Evolutionary conservation across 1,140 invertebrate genomes (phyloP), one percentile per base, ranked within the genome.

Genomic region (Drosophila ironensis): DNA sequence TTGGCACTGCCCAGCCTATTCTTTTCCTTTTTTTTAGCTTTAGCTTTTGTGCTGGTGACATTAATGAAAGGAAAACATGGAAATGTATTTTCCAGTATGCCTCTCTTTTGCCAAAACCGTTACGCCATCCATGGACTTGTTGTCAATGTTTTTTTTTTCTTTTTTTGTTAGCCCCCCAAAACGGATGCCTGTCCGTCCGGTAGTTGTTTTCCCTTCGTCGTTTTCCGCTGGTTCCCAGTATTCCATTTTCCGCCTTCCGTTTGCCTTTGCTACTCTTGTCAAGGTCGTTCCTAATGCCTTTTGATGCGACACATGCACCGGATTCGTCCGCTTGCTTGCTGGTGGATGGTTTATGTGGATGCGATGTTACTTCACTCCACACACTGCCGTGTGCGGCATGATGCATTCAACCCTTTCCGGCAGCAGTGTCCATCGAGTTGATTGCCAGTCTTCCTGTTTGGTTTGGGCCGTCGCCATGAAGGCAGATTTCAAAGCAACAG

Each of bases 31-130:
- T 28, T 28, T 28, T 28, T 19, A 6, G 25, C 16, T n/a, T n/a
- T n/a, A n/a, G 16, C 14, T 40, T 59, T 38, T 60, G 25, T 74
- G 47, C n/a, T n/a, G n/a, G n/a, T 52, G 68, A 71, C 72, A 75
- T 56, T 75, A 70, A 75, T 64, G 72, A 69, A 75, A 51, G 68
- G 38, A 45, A 75, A 76, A 70, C 64, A 76, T 54, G 66, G 66
- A 48, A 75, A 75, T 76, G 72, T 61, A 46, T 60, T 63, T 75
- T 47, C 56, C 46, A 51, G 52, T 44, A 17, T 61, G 40, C n/a
- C n/a, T 48, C 52, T 61, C 35, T 33, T 14, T 37, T 37, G 45
- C 54, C 52, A 53, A 57, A 27, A 57, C 48, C 48, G 68, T 76
- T 75, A 75, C 64, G 72, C 66, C 72, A 75, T 75, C n/a, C 64